These are phyloP conservation scores for Sciurus niger DNA, from an alignment of 2,113 vertebrate species.

Conservation along the genomic window DNA sequence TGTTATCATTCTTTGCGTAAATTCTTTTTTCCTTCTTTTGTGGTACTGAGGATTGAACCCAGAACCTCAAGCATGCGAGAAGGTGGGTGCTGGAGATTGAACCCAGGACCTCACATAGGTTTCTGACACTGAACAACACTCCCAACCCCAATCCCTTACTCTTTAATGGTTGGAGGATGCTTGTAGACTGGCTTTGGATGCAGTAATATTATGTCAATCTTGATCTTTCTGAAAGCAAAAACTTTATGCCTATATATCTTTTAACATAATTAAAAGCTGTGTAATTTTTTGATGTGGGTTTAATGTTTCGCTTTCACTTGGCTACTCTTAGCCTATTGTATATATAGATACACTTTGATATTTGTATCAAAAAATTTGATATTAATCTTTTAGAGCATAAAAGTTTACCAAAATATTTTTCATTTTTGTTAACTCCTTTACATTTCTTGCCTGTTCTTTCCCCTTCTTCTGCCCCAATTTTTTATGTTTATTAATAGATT, in stretches of 20 bases:
- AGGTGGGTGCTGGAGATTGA: neutral
- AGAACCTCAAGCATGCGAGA: neutral
- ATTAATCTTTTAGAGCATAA: constrained; percentile 19
- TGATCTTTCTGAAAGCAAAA: constrained; percentile 1
- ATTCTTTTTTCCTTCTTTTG: neutral
- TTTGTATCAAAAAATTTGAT: neutral
- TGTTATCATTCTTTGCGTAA: neutral
- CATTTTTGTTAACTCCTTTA: neutral
- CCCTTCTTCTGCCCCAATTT: neutral
- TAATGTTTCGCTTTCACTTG: constrained; percentile 47
- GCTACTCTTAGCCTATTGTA: neutral
- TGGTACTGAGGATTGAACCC: too few relatives aligned
- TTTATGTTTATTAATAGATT: constrained; percentile 89
- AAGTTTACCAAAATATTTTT: constrained; percentile 28
- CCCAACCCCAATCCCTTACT: neutral
- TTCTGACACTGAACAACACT: neutral
- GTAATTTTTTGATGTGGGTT: neutral
- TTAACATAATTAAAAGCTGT: neutral
- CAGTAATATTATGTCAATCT: constrained; percentile 3
- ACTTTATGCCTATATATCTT: constrained; percentile 8
- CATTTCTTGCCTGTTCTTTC: neutral
- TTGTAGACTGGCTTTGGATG: neutral
- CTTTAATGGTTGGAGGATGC: neutral
- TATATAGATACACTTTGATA: neutral
- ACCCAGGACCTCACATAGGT: too few relatives aligned